Conservation (phyloP, 2,888 invertebrate species). For the Corbicula japonica region DNA sequence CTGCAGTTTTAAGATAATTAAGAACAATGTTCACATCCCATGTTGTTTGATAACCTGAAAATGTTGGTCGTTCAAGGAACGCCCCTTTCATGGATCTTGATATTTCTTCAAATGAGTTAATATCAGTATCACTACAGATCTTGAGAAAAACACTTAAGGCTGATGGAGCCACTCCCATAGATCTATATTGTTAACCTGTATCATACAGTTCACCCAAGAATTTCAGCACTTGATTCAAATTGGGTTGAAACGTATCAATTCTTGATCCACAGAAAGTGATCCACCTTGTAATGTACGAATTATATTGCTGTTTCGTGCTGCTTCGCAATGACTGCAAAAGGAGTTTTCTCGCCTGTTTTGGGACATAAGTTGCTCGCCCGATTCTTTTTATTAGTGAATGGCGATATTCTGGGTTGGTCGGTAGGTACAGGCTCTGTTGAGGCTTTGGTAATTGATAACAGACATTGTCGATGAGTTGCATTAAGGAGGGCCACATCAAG, state of each 20-base stretch:
- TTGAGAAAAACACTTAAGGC: not conserved
- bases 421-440: conserved; percentile 9
- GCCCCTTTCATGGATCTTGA: not conserved
- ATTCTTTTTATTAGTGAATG: conserved; percentile 37
- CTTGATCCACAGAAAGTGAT: conserved; percentile 12
- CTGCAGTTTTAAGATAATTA: not conserved
- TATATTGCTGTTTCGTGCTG: conserved; percentile 36
- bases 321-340: conserved; percentile 33
- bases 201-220: conserved; percentile 22
- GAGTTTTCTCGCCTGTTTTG: conserved; percentile 29
- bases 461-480: not conserved
- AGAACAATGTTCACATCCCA: not conserved
- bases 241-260: conserved; percentile 4
- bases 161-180: no score
- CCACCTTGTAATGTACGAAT: conserved; percentile 37
- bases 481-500: conserved; percentile 2
- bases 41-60: conserved; percentile 1
- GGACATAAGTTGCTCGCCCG: conserved; percentile 35
- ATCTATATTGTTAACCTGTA: conserved; percentile 33
- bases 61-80: not conserved
- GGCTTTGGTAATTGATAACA: conserved; percentile 7
- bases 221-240: not conserved
- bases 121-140: not conserved
- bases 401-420: conserved; percentile 23
- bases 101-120: not conserved